These are phyloP conservation scores for Spilosoma lubricipeda DNA, from an alignment of 2,888 invertebrate species.

Conservation along the genomic window DNA sequence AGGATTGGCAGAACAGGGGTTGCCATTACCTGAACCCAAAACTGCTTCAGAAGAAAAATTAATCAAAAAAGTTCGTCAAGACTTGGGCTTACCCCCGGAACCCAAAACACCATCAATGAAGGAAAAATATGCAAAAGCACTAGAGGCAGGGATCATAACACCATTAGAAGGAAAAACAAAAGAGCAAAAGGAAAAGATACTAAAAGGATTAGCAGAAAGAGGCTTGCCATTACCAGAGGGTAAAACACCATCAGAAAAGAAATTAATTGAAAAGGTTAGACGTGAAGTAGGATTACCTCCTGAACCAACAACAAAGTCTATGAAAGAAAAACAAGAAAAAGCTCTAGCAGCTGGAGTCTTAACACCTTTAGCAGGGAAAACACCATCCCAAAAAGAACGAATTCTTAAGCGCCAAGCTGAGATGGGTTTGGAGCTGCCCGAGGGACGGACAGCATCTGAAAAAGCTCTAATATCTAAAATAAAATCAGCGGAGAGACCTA, in stretches of 20 bases:
- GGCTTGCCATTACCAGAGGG: slow-evolving; percentile 29
- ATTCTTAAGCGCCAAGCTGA: slow-evolving; percentile 9
- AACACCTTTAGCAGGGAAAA: slow-evolving; percentile 27
- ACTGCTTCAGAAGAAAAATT: slow-evolving; percentile 27
- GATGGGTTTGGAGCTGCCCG: slow-evolving; percentile 13
- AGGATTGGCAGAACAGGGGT: slow-evolving; percentile 18
- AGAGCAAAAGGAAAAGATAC: slow-evolving; percentile 34
- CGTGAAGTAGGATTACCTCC: slow-evolving; percentile 34
- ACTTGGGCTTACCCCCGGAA: slow-evolving; percentile 38
- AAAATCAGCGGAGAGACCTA: neutral
- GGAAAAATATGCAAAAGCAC: slow-evolving; percentile 51
- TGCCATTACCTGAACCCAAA: slow-evolving; percentile 28
- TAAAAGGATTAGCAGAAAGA: slow-evolving; percentile 20
- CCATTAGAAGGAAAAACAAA: slow-evolving; percentile 59
- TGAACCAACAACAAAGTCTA: slow-evolving; percentile 42
- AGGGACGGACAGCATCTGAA: slow-evolving; percentile 15
- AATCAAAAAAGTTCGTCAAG: slow-evolving; percentile 15
- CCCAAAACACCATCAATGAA: slow-evolving; percentile 51
- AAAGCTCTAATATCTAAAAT: slow-evolving; percentile 14
- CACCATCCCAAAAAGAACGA: slow-evolving; percentile 17
- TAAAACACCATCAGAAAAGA: slow-evolving; percentile 21
- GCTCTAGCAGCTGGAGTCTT: slow-evolving; percentile 43
- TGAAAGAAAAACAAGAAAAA: slow-evolving; percentile 38
- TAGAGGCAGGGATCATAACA: slow-evolving; percentile 51
- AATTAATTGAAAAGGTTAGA: neutral